Conservation (phyloP, 2,888 invertebrate species). For the Ryuthela nishihirai region DNA sequence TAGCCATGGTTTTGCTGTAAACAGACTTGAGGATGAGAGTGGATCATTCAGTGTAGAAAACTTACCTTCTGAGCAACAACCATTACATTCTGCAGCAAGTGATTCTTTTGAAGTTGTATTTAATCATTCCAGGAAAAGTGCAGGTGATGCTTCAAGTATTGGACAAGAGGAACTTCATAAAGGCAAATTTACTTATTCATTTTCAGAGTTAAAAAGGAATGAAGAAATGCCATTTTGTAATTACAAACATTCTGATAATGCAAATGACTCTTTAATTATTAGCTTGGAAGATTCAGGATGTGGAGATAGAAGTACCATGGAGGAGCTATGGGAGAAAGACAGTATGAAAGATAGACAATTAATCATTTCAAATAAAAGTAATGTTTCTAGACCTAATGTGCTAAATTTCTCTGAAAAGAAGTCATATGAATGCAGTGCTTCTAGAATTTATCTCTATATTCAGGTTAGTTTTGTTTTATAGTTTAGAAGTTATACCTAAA, state of each 20-base stretch:
- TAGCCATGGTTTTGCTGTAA: too few species aligned
- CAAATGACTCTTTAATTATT: conserved; percentile 54
- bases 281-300: conserved; percentile 54
- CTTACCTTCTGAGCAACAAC: conserved; percentile 65
- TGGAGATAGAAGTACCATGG: conserved; percentile 27
- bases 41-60: too few species aligned
- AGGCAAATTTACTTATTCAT: too few species aligned
- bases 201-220: background rate
- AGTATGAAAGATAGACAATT: too few species aligned
- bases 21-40: too few species aligned
- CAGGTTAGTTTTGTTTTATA: background rate
- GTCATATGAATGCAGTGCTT: background rate
- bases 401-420: background rate
- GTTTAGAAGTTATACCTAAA: conserved; percentile 1
- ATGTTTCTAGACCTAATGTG: background rate
- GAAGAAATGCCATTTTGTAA: conserved; percentile 35
- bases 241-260: conserved; percentile 23
- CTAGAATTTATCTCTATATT: conserved; percentile 5
- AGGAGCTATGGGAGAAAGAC: too few species aligned
- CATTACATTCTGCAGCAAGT: background rate
- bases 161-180: too few species aligned
- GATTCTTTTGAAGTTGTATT: conserved; percentile 3
- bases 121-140: conserved; percentile 18
- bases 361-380: too few species aligned
- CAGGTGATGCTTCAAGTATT: conserved; percentile 36